A percentile compares a stretch with the other conserved stretches of the same genome.
phyloP scores from a whole-genome alignment of 35 echinoderm and acorn worm species.

The Anneissia japonica region DNA sequence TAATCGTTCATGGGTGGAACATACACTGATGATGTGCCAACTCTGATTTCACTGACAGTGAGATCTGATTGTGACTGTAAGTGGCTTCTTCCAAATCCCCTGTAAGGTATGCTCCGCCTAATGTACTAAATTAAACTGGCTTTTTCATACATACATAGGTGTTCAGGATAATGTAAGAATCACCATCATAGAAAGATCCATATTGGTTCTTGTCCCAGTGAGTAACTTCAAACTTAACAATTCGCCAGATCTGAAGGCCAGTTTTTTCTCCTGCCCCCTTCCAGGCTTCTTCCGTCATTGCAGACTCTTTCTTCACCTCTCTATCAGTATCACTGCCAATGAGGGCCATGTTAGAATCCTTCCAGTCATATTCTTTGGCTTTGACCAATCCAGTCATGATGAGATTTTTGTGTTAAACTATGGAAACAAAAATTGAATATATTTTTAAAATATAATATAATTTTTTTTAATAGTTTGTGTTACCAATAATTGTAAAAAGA shows the following conservation, averaged over 20 bases:
- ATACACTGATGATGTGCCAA: no score
- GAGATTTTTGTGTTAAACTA: neutral
- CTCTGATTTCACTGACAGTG: no score
- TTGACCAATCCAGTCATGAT: constrained; percentile 54
- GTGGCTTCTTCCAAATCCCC: no score
- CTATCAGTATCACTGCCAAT: constrained; percentile 27
- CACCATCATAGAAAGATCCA: constrained; percentile 11
- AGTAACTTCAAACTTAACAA: constrained; percentile 87
- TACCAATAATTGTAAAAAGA: no score
- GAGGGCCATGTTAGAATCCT: constrained; percentile 48
- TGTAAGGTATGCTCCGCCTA: neutral
- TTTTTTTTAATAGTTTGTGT: no score
- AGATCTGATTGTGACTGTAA: no score
- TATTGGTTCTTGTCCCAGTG: constrained; percentile 45
- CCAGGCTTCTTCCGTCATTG: constrained; percentile 72
- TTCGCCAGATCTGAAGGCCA: constrained; percentile 91
- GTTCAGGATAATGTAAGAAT: constrained; percentile 8
- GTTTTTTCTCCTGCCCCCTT: constrained; percentile 55
- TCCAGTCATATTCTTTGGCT: constrained; percentile 67
- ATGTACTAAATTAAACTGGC: no score
- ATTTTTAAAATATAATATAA: neutral
- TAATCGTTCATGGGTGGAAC: no score
- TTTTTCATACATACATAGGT: neutral
- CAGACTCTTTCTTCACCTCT: constrained; percentile 77
- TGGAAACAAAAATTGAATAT: neutral